phyloP scores from a whole-genome alignment of 2,797 vertebrate species.

The Xenops minutus region DNA sequence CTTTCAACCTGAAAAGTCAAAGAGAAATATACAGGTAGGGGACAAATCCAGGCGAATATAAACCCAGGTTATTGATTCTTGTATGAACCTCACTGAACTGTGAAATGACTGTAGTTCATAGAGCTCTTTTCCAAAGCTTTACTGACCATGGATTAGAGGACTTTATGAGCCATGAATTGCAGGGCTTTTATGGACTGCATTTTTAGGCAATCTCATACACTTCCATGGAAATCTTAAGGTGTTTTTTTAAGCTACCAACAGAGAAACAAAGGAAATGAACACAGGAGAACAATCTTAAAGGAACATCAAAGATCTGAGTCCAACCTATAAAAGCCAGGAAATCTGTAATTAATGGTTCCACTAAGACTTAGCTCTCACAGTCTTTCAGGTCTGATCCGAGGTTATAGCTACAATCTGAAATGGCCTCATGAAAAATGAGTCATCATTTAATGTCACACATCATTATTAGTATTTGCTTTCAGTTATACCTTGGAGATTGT shows the following conservation, averaged over 20 bases:
- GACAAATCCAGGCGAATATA: constrained; percentile 20
- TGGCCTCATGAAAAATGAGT: constrained; percentile 25
- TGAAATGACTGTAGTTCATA: constrained; percentile 46
- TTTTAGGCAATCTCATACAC: constrained; percentile 42
- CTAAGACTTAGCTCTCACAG: constrained; percentile 44
- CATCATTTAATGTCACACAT: constrained; percentile 57
- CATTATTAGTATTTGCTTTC: constrained; percentile 52
- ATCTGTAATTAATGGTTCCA: constrained; percentile 64
- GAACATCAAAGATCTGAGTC: constrained; percentile 61
- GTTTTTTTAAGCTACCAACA: constrained; percentile 68
- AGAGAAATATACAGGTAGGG: constrained; percentile 36
- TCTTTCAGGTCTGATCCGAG: constrained; percentile 4
- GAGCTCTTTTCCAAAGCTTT: constrained; percentile 57
- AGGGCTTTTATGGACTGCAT: constrained; percentile 44
- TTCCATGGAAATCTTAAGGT: constrained; percentile 49
- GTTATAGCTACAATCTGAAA: constrained; percentile 38
- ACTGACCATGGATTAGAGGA: constrained; percentile 55
- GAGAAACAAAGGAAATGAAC: constrained; percentile 68
- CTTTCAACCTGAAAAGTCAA: constrained; percentile 33
- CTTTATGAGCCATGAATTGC: constrained; percentile 64
- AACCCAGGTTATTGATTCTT: constrained; percentile 54
- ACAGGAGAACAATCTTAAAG: constrained; percentile 58
- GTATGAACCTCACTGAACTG: constrained; percentile 48
- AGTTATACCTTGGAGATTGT: constrained; percentile 39
- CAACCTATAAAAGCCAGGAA: constrained; percentile 62